Percentiles rank a stretch among this genome's conserved stretches.
Evolutionary conservation across 2,888 invertebrate species (phyloP).

Genomic region (Temnothorax ravouxi): DNA sequence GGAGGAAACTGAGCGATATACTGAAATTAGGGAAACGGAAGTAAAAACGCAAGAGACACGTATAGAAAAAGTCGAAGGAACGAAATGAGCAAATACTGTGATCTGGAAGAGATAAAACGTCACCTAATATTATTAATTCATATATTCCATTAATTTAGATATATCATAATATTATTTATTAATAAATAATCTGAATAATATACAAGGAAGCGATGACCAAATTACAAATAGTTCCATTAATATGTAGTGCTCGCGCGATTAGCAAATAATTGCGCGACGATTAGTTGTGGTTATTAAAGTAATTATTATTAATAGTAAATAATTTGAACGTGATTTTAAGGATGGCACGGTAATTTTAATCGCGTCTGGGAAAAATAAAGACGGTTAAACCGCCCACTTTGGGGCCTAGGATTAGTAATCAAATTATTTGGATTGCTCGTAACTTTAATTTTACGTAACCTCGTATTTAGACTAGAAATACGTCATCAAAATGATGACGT

Average conservation of each 20-base stretch:
- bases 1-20: slow-evolving; percentile 12
- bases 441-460: not conserved
- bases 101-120: not conserved
- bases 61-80: not conserved
- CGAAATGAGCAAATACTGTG: not conserved
- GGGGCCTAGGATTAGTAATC: not conserved
- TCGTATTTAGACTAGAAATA: not conserved
- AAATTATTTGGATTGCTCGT: not conserved
- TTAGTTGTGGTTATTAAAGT: slow-evolving; percentile 16
- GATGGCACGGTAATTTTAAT: not conserved
- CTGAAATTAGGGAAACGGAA: slow-evolving; percentile 7
- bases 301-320: not conserved
- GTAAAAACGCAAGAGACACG: slow-evolving; percentile 2
- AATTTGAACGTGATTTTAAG: slow-evolving; percentile 12
- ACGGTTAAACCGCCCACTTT: not conserved
- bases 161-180: slow-evolving; percentile 7
- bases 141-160: not conserved
- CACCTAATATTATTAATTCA: not conserved
- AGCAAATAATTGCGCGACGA: slow-evolving; percentile 15
- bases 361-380: not conserved
- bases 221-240: slow-evolving; percentile 37
- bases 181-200: slow-evolving; percentile 21
- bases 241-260: slow-evolving; percentile 21
- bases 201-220: not conserved
- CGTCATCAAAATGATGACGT: slow-evolving; percentile 7